Evolutionary conservation across 2,113 vertebrate species (phyloP), one percentile per base, ranked within the genome.

Genomic region (Psephotus haematonotus): DNA sequence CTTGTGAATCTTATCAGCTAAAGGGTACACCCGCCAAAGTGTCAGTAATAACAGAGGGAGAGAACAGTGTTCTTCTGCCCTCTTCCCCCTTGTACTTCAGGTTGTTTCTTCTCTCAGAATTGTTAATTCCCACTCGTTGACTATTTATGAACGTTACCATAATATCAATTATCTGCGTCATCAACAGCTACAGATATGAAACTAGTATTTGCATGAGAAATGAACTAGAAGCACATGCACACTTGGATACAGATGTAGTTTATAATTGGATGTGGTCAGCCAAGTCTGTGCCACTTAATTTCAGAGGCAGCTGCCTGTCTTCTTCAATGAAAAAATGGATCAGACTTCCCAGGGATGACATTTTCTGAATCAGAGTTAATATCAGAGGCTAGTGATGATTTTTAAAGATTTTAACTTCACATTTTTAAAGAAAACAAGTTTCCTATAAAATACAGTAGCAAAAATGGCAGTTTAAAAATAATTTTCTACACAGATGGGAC

Each of bases 381-480:
- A 81, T 46, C n/a, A 82, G 57, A 83, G 27, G 10, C 33, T 90
- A 74, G 70, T 29, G 5, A 49, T 49, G 11, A 62, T n/a, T 77
- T 91, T 79, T 75, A 52, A 74, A 80, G 37, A 39, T 27, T 50
- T 53, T 64, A 67, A 41, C 23, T 50, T 70, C 46, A 39, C n/a
- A 25, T 6, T 59, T 8, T 39, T 33, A 86, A 67, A 50, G 25
- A 76, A 72, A 78, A 72, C 39, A 82, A 43, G 24, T 17, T 69
- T 55, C 25, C 6, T 53, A 46, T 70, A 59, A 50, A 80, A 78
- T 27, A n/a, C 5, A 3, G 41, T 47, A 11, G 52, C 25, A 78
- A 84, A 94, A 84, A 55, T 27, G 84, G 25, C 33, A 83, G 19
- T 77, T 90, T 82, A 31, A 88, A 94, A 87, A 52, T 85, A 57